Base-by-base conservation (phyloP, 2,888 invertebrate genomes). In the Cosmopolites sordidus region DNA sequence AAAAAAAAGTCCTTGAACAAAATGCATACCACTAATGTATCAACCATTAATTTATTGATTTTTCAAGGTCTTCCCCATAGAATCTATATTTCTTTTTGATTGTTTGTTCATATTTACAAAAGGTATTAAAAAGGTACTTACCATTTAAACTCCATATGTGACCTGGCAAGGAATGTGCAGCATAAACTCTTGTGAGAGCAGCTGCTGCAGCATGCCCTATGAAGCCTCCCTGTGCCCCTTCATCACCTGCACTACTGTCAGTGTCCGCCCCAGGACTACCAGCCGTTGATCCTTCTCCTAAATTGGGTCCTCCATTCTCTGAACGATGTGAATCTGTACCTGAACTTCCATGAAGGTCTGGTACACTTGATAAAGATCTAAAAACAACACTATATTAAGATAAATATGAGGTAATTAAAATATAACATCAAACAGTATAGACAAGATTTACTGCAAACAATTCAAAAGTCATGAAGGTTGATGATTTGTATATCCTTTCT, bases 81-180 rank as follows among this genome's bases (percentile, higher is more conserved):
- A 22, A 22, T 22, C 22, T 22, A 22, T 22, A 22, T 22, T 22
- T 3, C 4, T 8, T 22, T 22, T 22, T 22, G 22, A 22, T 22
- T n/a, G n/a, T n/a, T n/a, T n/a, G n/a, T n/a, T n/a, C n/a, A n/a
- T n/a, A n/a, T n/a, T n/a, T n/a, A n/a, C n/a, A n/a, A n/a, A n/a
- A n/a, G n/a, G n/a, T n/a, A n/a, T n/a, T 6, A 11, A 33, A 11
- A 33, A 12, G 5, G 11, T 16, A 76, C 86, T 84, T 73, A 90
- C 90, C 92, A 75, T 92, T 91, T 67, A 92, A 79, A 64, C 92
- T 90, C 90, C 91, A 92, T 78, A 92, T 90, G 76, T 92, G 92
- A 64, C 91, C 89, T 70, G 92, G 92, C 77, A 92, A 78, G 66
- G 91, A 92, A 75, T 92, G 91, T 66, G 92, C 90, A 56, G 91